Conservation (phyloP, 2,888 invertebrate species). For the Malachius bipustulatus region DNA sequence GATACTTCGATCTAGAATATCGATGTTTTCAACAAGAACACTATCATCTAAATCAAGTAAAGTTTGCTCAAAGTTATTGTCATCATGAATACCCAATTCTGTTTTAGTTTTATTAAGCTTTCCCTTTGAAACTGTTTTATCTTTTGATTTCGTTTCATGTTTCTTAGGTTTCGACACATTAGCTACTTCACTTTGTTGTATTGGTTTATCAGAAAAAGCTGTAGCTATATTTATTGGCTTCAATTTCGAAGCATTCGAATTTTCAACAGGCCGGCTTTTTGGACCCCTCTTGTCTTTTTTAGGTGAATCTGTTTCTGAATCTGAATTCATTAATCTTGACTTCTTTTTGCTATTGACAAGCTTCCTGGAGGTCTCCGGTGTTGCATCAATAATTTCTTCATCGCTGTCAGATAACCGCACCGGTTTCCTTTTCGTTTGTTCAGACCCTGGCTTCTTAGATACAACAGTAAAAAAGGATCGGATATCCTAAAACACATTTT, state of each 20-base stretch:
- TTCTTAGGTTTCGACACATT: constrained; percentile 14
- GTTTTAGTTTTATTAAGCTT: constrained; percentile 24
- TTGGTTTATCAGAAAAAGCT: constrained; percentile 50
- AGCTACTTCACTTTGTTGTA: constrained; percentile 41
- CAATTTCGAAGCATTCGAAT: constrained; percentile 25
- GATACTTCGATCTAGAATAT: constrained; percentile 28
- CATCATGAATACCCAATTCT: constrained; percentile 45
- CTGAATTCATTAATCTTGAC: constrained; percentile 25
- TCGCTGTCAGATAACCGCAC: constrained; percentile 40
- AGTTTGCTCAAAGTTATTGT: constrained; percentile 60
- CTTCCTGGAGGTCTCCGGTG: constrained; percentile 35
- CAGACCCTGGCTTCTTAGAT: constrained; percentile 25
- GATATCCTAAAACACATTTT: constrained; percentile 44
- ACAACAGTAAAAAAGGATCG: constrained; percentile 44
- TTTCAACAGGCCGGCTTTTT: constrained; percentile 22
- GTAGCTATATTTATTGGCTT: constrained; percentile 39
- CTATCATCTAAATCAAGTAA: constrained; percentile 51
- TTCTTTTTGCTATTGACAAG: too few relatives aligned
- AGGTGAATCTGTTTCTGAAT: constrained; percentile 21
- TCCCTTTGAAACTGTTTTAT: too few relatives aligned
- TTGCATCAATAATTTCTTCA: constrained; percentile 46
- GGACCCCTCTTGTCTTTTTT: constrained; percentile 14
- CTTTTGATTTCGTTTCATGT: too few relatives aligned
- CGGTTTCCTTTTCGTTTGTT: constrained; percentile 30
- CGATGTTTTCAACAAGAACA: constrained; percentile 29